phyloP scores from a whole-genome alignment of 2,113 vertebrate genomes.

The Coturnix japonica region DNA sequence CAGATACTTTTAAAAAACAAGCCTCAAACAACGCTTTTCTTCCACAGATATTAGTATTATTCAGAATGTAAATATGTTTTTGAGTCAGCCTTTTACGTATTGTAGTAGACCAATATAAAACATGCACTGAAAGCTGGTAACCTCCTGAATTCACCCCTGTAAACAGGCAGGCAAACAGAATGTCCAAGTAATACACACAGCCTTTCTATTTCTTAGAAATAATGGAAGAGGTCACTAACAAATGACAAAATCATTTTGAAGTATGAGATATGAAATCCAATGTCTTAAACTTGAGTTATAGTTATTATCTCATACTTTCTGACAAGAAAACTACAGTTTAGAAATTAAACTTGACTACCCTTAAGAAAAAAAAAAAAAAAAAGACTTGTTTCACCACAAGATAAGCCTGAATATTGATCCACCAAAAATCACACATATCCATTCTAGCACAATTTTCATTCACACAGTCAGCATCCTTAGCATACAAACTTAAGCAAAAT shows the following conservation, averaged over 20 bases:
- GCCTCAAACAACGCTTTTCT: neutral
- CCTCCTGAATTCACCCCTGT: neutral
- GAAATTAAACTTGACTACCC: neutral
- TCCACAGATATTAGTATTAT: neutral
- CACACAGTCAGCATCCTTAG: neutral
- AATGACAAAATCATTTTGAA: neutral
- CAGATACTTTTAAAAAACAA: neutral
- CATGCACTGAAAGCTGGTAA: neutral
- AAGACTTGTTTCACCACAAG: neutral
- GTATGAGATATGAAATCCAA: neutral
- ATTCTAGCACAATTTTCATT: neutral
- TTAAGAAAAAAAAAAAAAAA: neutral
- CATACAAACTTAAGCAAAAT: neutral
- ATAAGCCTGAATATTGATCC: neutral
- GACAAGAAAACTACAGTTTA: neutral
- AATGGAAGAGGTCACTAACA: neutral
- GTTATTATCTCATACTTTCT: neutral
- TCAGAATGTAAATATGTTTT: neutral
- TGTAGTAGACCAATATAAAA: neutral
- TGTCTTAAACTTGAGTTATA: neutral
- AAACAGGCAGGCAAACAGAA: neutral
- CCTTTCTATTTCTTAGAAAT: neutral
- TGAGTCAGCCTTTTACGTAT: neutral
- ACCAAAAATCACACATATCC: neutral
- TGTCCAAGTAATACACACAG: rapidly evolving